phyloP scores from a whole-genome alignment of 2,797 vertebrate genomes.

The Rhynchonycteris naso region DNA sequence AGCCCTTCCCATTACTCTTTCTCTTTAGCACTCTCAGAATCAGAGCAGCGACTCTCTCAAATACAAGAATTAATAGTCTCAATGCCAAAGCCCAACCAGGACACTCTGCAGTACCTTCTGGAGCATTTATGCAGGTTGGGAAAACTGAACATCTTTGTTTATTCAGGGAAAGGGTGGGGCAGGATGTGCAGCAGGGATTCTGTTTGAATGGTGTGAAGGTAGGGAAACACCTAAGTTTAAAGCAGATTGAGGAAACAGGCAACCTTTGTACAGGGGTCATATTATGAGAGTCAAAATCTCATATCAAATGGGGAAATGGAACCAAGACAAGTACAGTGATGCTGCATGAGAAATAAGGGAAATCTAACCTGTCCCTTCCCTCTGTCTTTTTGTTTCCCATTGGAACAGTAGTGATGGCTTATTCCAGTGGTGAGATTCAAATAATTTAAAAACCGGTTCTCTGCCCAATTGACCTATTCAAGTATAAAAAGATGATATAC shows the following conservation, averaged over 20 bases:
- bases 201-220: background rate
- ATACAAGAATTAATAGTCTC: constrained; percentile 89
- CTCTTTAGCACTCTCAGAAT: constrained; percentile 88
- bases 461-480: too few relatives aligned
- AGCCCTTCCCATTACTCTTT: background rate
- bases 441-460: too few relatives aligned
- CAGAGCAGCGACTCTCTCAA: constrained; percentile 89
- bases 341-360: background rate
- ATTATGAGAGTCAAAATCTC: background rate
- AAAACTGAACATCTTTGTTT: background rate
- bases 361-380: background rate
- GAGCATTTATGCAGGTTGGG: constrained; percentile 92
- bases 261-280: background rate
- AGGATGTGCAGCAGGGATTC: background rate
- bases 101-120: constrained; percentile 91
- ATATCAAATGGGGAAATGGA: background rate
- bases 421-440: background rate
- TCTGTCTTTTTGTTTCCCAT: background rate
- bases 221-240: background rate
- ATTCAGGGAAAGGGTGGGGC: background rate
- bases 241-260: background rate
- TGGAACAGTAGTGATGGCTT: background rate
- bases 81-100: constrained; percentile 90
- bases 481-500: too few relatives aligned
- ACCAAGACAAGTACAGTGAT: background rate